Evolutionary conservation across 2,888 invertebrate species (phyloP), one percentile per base, ranked within the genome.

Genomic region (Eupithecia pulchellata): DNA sequence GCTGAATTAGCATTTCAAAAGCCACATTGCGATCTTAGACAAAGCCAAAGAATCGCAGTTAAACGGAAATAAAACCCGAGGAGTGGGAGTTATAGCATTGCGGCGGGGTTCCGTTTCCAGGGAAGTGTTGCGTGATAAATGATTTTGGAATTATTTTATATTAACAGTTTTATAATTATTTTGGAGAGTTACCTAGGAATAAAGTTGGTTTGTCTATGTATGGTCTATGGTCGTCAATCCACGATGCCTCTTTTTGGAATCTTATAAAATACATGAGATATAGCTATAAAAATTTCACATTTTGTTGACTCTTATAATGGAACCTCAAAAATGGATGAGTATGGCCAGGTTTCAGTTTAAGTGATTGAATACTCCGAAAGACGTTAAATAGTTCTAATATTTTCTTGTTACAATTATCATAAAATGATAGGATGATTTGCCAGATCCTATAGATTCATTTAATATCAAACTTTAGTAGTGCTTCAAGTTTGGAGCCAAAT

Each of bases 1-100:
- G 60, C 71, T 68, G 72, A 77, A 82, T 82, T 81, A 81, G 79
- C 81, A 82, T 82, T 79, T 79, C 81, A 79, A 81, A 81, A 80
- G 81, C 78, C 77, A 75, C 79, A 73, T 75, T 79, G 78, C 78
- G 72, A 78, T 75, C 68, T 74, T 73, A 78, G 78, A 79, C 79
- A 81, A 81, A 77, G 79, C 77, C 78, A 74, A 75, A 77, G 78
- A 74, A 75, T 71, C 73, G 66, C 72, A 76, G 71, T 71, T 75
- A 75, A 76, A 75, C 75, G 77, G 77, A 78, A 78, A 78, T 77
- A 78, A 76, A 75, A 77, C 72, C 66, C 34, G 73, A 69, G 65
- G 69, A 68, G 73, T n/a, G 63, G n/a, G 71, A 72, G 47, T 47
- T 66, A 30, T 60, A 60, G 60, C 29, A 58, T 61, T 13, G 42